A percentile compares a stretch with the other conserved stretches of the same genome.
These are phyloP conservation scores for Carollia perspicillata DNA, from an alignment of 2,113 vertebrate species.

Conservation along the genomic window DNA sequence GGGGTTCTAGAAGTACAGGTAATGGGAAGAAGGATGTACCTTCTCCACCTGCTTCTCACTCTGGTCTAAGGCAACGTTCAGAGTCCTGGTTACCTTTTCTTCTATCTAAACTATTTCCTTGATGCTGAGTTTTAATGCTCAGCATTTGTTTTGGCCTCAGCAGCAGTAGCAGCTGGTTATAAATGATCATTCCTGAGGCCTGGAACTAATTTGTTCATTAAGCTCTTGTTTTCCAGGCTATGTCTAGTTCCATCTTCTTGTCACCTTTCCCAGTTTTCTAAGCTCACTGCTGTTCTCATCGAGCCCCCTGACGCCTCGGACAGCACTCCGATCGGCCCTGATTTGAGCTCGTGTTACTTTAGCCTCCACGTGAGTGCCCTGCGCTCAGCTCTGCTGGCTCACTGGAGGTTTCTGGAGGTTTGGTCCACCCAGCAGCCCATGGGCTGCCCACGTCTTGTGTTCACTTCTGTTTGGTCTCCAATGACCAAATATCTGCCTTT, in stretches of 20 bases:
- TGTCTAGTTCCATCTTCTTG: neutral
- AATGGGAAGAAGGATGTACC: neutral
- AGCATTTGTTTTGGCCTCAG: neutral
- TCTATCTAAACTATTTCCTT: neutral
- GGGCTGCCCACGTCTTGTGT: neutral
- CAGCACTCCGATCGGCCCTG: fast-evolving
- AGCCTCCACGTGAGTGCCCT: neutral
- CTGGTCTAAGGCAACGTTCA: neutral
- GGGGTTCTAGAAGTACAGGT: neutral
- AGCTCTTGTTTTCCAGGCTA: neutral
- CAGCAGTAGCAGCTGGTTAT: neutral
- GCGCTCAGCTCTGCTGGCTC: neutral
- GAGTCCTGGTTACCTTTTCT: neutral
- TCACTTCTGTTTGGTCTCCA: neutral
- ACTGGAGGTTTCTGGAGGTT: neutral
- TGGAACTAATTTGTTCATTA: neutral
- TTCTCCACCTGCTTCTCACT: neutral
- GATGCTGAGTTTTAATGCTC: neutral
- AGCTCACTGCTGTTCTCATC: neutral
- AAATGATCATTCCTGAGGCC: neutral
- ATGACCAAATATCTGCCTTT: neutral
- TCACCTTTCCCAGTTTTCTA: neutral
- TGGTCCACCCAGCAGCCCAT: neutral
- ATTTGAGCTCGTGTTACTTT: neutral
- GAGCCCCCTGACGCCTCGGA: neutral